phyloP scores from a whole-genome alignment of 2,113 vertebrate genomes.

The Plecturocebus donacophilus region DNA sequence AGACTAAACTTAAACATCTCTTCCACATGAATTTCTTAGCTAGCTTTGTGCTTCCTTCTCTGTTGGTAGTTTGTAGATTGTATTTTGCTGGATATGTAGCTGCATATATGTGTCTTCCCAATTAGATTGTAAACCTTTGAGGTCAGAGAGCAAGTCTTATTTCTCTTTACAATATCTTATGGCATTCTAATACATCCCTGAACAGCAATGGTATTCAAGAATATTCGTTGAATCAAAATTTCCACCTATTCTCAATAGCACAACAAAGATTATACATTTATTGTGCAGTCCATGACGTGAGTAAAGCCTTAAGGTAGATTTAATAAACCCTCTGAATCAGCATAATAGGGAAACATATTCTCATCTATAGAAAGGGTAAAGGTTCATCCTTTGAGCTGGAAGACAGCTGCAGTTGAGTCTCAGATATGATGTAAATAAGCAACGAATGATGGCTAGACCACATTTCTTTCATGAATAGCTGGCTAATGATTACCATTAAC shows the following conservation, averaged over 20 bases:
- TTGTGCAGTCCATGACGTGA: neutral
- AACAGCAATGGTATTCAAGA: neutral
- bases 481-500: neutral
- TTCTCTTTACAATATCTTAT: neutral
- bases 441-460: neutral
- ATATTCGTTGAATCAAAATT: neutral
- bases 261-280: neutral
- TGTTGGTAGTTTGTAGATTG: neutral
- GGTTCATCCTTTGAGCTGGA: neutral
- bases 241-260: neutral
- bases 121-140: neutral
- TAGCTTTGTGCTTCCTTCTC: neutral
- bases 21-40: neutral
- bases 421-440: neutral
- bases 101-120: neutral
- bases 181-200: neutral
- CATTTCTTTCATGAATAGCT: neutral
- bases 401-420: too few relatives aligned
- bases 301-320: neutral
- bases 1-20: neutral
- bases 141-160: neutral
- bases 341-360: neutral
- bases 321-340: neutral
- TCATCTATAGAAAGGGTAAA: neutral
- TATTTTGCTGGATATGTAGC: neutral